A percentile compares a stretch with the other conserved stretches of the same genome.
phyloP scores from a whole-genome alignment of 2,797 vertebrate species.

The Psittacula derbiana region DNA sequence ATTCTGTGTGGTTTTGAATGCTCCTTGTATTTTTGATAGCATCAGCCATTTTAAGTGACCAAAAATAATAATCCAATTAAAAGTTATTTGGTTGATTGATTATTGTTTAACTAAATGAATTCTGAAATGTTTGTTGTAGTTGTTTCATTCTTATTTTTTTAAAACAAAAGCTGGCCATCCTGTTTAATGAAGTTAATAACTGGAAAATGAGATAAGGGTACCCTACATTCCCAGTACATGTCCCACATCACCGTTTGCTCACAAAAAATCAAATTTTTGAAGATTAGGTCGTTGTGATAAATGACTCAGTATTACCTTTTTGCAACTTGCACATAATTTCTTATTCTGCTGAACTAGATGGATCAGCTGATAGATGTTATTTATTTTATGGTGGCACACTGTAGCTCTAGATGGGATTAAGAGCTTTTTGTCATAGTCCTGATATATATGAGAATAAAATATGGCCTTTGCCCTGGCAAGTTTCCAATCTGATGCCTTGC shows the following conservation, averaged over 20 bases:
- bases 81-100: background rate
- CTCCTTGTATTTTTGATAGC: background rate
- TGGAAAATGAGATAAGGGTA: background rate
- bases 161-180: background rate
- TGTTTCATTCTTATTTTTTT: background rate
- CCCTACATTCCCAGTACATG: background rate
- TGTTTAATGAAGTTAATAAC: background rate
- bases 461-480: conserved; percentile 28
- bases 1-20: background rate
- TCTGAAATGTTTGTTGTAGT: background rate
- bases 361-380: conserved; percentile 37
- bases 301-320: conserved; percentile 14
- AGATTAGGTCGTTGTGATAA: conserved; percentile 14
- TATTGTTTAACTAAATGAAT: background rate
- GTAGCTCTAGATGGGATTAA: conserved; percentile 39
- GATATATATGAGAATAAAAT: conserved; percentile 50
- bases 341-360: conserved; percentile 12
- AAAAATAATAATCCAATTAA: background rate
- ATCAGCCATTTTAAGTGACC: background rate
- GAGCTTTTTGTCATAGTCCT: conserved; percentile 48
- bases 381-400: conserved; percentile 34
- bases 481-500: conserved; percentile 46
- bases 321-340: conserved; percentile 16
- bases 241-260: background rate
- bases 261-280: background rate